phyloP scores from a whole-genome alignment of 2,888 invertebrate genomes.

The Sphaerophoria taeniata region DNA sequence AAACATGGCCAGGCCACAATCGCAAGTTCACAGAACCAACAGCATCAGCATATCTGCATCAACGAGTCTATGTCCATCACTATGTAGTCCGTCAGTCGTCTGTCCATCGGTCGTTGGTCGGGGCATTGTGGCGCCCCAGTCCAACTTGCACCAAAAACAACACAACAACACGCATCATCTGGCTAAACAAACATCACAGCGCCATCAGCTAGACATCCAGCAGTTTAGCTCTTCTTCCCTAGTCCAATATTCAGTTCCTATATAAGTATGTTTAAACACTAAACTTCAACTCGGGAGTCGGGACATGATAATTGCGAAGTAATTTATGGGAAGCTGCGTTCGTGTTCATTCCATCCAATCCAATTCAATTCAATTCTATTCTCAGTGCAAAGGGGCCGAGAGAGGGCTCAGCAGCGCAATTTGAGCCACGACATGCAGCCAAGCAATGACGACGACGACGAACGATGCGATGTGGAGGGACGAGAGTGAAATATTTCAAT shows the following conservation, averaged over 20 bases:
- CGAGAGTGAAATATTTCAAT: constrained; percentile 65
- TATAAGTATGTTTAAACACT: not conserved
- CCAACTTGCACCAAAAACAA: constrained; percentile 39
- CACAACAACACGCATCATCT: constrained; percentile 50
- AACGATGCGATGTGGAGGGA: not conserved
- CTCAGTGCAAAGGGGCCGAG: no score
- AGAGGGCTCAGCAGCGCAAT: constrained; percentile 43
- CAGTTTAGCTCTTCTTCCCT: constrained; percentile 49
- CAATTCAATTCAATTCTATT: constrained; percentile 58
- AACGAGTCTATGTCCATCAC: constrained; percentile 48
- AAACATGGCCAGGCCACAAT: not conserved
- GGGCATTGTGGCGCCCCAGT: constrained; percentile 62
- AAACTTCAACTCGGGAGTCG: constrained; percentile 35
- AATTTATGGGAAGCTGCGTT: constrained; percentile 69
- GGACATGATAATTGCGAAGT: constrained; percentile 73
- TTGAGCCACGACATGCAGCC: constrained; percentile 10
- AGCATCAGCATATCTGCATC: constrained; percentile 6
- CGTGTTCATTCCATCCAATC: constrained; percentile 70
- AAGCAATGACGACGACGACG: constrained; percentile 9
- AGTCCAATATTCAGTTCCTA: not conserved
- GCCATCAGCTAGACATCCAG: constrained; percentile 17
- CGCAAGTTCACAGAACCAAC: constrained; percentile 7
- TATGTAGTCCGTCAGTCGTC: not conserved
- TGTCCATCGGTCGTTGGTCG: constrained; percentile 31
- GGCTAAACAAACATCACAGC: constrained; percentile 50